phyloP scores from a whole-genome alignment of 2,888 invertebrate species.

The Cantharis lateralis region DNA sequence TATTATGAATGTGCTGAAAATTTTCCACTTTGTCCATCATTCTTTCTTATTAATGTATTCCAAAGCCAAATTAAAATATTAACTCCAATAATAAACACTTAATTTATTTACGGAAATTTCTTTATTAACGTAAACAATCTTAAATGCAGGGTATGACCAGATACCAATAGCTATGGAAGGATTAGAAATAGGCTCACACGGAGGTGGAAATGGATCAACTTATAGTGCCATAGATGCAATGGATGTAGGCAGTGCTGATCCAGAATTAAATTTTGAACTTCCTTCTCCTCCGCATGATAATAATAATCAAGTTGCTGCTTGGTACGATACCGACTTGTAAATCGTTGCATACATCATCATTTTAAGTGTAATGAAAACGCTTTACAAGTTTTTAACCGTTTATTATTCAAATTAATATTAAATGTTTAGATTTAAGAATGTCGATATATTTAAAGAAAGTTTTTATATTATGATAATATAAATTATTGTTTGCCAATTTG shows the following conservation, averaged over 20 bases:
- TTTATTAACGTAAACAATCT: constrained; percentile 8
- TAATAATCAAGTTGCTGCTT: constrained; percentile 90
- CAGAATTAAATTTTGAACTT: constrained; percentile 78
- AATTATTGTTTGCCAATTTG: background rate
- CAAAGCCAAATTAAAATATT: background rate
- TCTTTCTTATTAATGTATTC: background rate
- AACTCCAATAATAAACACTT: background rate
- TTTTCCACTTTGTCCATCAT: background rate
- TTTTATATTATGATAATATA: background rate
- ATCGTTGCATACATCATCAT: background rate
- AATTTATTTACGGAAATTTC: background rate
- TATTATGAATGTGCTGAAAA: background rate
- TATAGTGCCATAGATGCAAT: constrained; percentile 85
- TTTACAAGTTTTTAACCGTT: constrained; percentile 20
- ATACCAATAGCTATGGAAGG: constrained; percentile 98
- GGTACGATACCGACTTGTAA: constrained; percentile 97
- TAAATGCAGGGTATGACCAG: constrained; percentile 87
- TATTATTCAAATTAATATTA: constrained; percentile 25
- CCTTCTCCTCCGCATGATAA: constrained; percentile 86
- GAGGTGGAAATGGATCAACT: constrained; percentile 66
- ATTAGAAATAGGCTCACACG: constrained; percentile 79
- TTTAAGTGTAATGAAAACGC: background rate
- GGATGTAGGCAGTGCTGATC: constrained; percentile 80
- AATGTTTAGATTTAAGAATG: constrained; percentile 29
- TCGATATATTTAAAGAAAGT: background rate